Base-by-base conservation (phyloP, 1,140 invertebrate species). In the Heliothis subflexa region DNA sequence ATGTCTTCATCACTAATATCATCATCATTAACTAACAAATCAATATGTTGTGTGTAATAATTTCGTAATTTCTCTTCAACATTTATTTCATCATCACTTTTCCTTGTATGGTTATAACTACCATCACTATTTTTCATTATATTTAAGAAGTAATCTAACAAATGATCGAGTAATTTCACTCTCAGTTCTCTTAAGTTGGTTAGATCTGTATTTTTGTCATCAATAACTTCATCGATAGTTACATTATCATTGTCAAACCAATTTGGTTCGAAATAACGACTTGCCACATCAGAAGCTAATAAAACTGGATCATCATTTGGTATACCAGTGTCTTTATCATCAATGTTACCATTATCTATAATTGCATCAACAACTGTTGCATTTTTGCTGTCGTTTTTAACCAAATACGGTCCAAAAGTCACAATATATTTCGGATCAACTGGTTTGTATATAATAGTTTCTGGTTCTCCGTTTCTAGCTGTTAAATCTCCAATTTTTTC, bases 141-240 rank as follows among this genome's bases (percentile, higher is more conserved):
- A 14, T 71, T 71, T 3, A 71, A 2, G 28, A 71, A 71, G 18
- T 71, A 71, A 16, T 71, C 68, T 12, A 71, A 18, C 7, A 71
- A 16, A 33, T 71, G 68, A 18, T 71, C 50, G 0, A 71, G 28
- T 16, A 71, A 14, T 2, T 71, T 21, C 10, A 55, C 25, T 40
- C 68, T 55, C 4, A 71, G 3, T 16, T 55, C 49, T 12, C 68
- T 13, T 12, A 71, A 40, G n/a, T 71, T 71, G 0, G 10, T 16
- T 3, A 71, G 3, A 11, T 71, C 68, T 12, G 66, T 9, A 40
- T 9, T 45, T 1, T 1, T 61, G 1, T 7, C 2, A 40, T 18
- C 40, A 9, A 16, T 40, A 3, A 5, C 40, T 64, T 33, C 25
- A 28, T 40, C 33, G 4, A 40, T 18, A 18, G 54, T 21, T 9